Conservation (phyloP, 1,140 invertebrate species). For the Danaus plexippus region DNA sequence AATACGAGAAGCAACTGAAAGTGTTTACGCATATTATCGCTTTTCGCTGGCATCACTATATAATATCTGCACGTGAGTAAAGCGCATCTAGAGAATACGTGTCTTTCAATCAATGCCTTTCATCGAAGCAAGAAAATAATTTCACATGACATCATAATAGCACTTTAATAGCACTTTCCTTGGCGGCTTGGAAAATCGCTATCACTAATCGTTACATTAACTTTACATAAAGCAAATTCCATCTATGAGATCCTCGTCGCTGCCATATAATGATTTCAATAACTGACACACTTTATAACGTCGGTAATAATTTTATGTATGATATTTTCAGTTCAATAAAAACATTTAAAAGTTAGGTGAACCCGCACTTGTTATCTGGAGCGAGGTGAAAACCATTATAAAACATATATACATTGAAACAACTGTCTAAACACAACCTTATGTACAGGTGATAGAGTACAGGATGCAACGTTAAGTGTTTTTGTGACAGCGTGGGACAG, state of each 20-base stretch:
- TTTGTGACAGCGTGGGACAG: constrained; percentile 41
- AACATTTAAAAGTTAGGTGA: constrained; percentile 9
- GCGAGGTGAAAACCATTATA: constrained; percentile 57
- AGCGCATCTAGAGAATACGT: too few relatives aligned
- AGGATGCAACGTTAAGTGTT: constrained; percentile 7
- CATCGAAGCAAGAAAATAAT: constrained; percentile 11
- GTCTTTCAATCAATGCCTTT: constrained; percentile 3
- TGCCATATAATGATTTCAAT: too few relatives aligned
- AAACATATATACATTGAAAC: constrained; percentile 30
- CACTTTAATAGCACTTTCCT: constrained; percentile 9
- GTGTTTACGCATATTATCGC: too few relatives aligned
- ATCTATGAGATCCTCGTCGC: too few relatives aligned
- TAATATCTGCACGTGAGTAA: too few relatives aligned
- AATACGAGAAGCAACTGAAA: too few relatives aligned
- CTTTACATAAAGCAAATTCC: too few relatives aligned
- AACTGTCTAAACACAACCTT: constrained; percentile 18
- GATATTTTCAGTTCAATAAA: constrained; percentile 4
- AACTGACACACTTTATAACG: too few relatives aligned
- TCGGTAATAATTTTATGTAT: too few relatives aligned
- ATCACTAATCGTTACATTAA: too few relatives aligned
- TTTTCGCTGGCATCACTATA: too few relatives aligned
- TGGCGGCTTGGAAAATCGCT: constrained; percentile 3
- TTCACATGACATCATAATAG: constrained; percentile 10
- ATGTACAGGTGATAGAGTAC: constrained; percentile 19
- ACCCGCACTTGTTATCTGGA: constrained; percentile 38